A percentile compares a stretch with the other conserved stretches of the same genome.
Conservation (phyloP, 2,888 invertebrate genomes). For the Gastracanthus pulcherrimus region DNA sequence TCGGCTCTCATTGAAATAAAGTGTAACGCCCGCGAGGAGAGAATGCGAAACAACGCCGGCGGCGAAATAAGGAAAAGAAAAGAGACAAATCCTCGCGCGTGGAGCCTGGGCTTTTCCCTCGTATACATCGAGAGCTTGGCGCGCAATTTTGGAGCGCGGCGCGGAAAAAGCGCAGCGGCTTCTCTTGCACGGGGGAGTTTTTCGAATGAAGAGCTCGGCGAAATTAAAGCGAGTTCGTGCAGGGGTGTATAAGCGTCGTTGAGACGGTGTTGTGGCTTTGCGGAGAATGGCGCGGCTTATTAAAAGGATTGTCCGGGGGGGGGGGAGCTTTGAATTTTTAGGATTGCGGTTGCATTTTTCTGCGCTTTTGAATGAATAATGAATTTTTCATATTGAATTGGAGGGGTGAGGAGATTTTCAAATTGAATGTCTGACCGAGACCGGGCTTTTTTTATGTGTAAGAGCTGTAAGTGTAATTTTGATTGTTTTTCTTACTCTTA, state of each 20-base stretch:
- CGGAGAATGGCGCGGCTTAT: too few species aligned
- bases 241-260: not conserved
- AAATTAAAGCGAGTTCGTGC: not conserved
- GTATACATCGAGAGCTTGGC: not conserved
- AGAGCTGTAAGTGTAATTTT: too few species aligned
- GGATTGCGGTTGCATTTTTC: not conserved
- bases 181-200: not conserved
- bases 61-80: constrained; percentile 7
- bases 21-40: constrained; percentile 12
- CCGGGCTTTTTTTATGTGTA: too few species aligned
- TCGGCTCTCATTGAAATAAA: constrained; percentile 25
- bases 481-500: too few species aligned
- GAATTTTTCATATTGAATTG: not conserved
- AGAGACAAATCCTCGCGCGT: not conserved
- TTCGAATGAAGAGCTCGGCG: not conserved
- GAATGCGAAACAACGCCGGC: not conserved
- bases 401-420: not conserved
- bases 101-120: not conserved
- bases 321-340: not conserved
- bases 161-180: too few species aligned
- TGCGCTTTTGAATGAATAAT: not conserved
- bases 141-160: not conserved
- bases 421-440: not conserved
- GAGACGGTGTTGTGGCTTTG: too few species aligned
- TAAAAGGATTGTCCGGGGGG: not conserved